These are phyloP conservation scores for Meleagris gallopavo DNA, from an alignment of 2,113 vertebrate genomes.

Conservation along the genomic window DNA sequence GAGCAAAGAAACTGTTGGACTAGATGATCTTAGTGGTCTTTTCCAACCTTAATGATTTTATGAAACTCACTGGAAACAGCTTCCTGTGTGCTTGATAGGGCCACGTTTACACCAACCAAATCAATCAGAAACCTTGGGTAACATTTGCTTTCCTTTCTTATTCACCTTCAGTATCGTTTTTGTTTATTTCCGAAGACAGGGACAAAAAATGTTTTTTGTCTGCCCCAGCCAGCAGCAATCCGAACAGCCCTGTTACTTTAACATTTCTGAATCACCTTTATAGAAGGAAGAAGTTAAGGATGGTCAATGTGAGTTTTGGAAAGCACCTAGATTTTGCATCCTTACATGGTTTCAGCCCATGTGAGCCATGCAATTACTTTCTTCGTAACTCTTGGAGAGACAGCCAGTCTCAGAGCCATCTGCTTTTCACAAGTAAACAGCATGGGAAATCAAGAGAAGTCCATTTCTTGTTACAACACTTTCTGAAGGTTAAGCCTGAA, in stretches of 20 bases:
- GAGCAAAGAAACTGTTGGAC: neutral
- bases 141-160: neutral
- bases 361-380: neutral
- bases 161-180: neutral
- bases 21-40: too few species aligned
- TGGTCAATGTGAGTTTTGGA: neutral
- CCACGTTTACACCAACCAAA: neutral
- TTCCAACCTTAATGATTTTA: too few species aligned
- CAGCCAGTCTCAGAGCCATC: neutral
- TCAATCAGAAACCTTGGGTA: neutral
- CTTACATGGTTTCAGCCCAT: neutral
- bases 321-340: neutral
- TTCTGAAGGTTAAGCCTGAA: neutral
- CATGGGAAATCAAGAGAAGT: neutral
- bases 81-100: neutral
- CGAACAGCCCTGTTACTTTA: neutral
- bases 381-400: neutral
- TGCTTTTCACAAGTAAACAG: neutral
- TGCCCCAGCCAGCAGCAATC: neutral
- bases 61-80: neutral
- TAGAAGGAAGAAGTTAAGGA: neutral
- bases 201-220: neutral
- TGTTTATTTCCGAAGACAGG: neutral
- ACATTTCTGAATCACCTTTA: neutral
- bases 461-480: neutral